Conservation (phyloP, 2,113 vertebrate species). For the Chaetops frenatus region DNA sequence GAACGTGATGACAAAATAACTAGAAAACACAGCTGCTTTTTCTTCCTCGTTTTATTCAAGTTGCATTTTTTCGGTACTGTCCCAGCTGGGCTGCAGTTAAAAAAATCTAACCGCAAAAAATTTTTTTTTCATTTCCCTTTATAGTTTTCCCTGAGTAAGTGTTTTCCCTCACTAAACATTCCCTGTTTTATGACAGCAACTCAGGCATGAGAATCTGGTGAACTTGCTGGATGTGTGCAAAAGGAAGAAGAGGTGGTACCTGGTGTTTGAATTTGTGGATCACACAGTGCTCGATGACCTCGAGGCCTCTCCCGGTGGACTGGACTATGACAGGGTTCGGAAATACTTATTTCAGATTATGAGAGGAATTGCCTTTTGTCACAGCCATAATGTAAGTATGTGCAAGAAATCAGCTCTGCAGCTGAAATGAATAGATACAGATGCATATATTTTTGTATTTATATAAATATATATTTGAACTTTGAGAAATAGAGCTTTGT, state of each 20-base stretch:
- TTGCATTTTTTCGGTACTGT: not conserved
- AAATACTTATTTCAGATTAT: constrained; percentile 86
- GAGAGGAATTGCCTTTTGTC: constrained; percentile 83
- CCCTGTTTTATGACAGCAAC: constrained; percentile 74
- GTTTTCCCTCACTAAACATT: not conserved
- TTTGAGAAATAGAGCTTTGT: not conserved
- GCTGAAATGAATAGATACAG: not conserved
- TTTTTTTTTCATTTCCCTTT: too few relatives aligned
- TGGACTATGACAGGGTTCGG: constrained; percentile 72
- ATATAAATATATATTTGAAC: not conserved
- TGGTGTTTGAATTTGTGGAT: constrained; percentile 93
- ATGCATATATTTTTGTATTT: not conserved
- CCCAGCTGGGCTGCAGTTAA: not conserved
- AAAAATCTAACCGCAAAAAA: not conserved
- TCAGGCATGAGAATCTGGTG: constrained; percentile 89
- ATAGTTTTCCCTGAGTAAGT: not conserved
- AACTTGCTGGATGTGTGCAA: constrained; percentile 87
- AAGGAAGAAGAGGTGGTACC: constrained; percentile 83
- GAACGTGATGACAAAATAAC: not conserved
- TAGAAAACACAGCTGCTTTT: not conserved
- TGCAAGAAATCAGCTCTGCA: not conserved
- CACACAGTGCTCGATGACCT: constrained; percentile 84
- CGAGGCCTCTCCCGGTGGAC: constrained; percentile 76
- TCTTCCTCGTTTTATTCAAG: not conserved
- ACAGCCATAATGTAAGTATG: constrained; percentile 84